Percentiles rank a stretch among this genome's conserved stretches.
These are phyloP conservation scores for Cardiocondyla obscurior DNA, from an alignment of 1,140 invertebrate genomes.

Conservation along the genomic window DNA sequence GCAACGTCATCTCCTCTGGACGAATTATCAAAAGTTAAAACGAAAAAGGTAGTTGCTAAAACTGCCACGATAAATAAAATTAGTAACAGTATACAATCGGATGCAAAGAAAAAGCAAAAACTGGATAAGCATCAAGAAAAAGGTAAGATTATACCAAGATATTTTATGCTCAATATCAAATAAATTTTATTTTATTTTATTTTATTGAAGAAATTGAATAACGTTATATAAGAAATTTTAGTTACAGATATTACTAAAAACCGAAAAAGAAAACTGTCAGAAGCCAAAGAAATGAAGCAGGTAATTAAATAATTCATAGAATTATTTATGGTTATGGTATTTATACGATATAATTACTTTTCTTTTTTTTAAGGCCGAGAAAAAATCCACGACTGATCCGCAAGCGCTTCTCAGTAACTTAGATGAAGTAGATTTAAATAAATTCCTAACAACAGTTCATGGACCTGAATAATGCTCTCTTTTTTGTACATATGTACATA, in stretches of 20 bases:
- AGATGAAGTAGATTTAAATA: slow-evolving; percentile 62
- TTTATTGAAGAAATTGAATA: neutral
- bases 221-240: neutral
- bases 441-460: slow-evolving; percentile 75
- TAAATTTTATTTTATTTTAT: neutral
- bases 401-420: slow-evolving; percentile 71
- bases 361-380: slow-evolving; percentile 63
- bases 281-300: slow-evolving; percentile 62
- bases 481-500: slow-evolving; percentile 1
- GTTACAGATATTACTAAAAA: slow-evolving; percentile 58
- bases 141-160: slow-evolving; percentile 45
- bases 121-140: slow-evolving; percentile 27
- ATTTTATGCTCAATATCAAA: neutral
- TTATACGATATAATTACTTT: neutral
- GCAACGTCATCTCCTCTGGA: slow-evolving; percentile 72
- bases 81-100: slow-evolving; percentile 1
- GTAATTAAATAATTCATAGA: slow-evolving; percentile 52
- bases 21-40: slow-evolving; percentile 38
- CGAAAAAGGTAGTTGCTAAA: slow-evolving; percentile 43
- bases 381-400: slow-evolving; percentile 68
- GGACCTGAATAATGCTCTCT: slow-evolving; percentile 65
- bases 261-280: slow-evolving; percentile 62
- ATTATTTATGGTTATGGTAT: neutral
- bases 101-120: slow-evolving; percentile 38
- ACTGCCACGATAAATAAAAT: neutral